Evolutionary conservation across 64 coral and sea anemone genomes (phyloP).

Genomic region (Astreopora myriophthalma): DNA sequence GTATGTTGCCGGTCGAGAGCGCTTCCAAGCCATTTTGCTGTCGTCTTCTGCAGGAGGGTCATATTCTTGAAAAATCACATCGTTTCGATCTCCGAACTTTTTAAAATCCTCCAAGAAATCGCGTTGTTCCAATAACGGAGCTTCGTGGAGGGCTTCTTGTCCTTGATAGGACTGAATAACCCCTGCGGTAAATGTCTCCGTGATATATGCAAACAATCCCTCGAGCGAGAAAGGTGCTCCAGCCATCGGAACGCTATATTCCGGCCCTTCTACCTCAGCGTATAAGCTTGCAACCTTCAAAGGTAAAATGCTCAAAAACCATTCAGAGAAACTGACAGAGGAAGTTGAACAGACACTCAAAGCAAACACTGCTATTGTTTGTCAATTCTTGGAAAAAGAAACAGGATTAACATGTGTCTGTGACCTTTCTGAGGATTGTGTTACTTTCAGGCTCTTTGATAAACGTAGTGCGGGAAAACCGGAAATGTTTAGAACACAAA

Average conservation of each 20-base stretch:
- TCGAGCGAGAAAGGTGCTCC: background rate
- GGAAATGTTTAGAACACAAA: too few species aligned
- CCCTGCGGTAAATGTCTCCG: background rate
- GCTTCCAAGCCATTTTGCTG: slow-evolving; percentile 8
- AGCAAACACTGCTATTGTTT: too few species aligned
- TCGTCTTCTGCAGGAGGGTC: slow-evolving; percentile 11
- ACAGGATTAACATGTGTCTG: too few species aligned
- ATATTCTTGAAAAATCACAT: slow-evolving; percentile 78
- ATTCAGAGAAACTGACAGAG: too few species aligned
- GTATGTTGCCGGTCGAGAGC: slow-evolving; percentile 36
- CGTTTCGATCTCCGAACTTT: slow-evolving; percentile 33
- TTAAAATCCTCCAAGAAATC: slow-evolving; percentile 55
- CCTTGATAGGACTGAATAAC: slow-evolving; percentile 1
- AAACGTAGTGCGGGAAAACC: too few species aligned
- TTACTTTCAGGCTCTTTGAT: too few species aligned
- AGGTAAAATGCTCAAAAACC: too few species aligned
- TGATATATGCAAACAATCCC: background rate
- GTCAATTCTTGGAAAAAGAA: too few species aligned
- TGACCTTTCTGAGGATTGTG: too few species aligned
- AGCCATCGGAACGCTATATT: background rate
- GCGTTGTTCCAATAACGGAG: background rate
- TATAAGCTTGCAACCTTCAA: too few species aligned
- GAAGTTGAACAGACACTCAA: too few species aligned
- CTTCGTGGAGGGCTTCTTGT: background rate
- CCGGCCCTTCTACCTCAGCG: too few species aligned